These are phyloP conservation scores for Sialia sialis DNA, from an alignment of 2,113 vertebrate species.

Conservation along the genomic window DNA sequence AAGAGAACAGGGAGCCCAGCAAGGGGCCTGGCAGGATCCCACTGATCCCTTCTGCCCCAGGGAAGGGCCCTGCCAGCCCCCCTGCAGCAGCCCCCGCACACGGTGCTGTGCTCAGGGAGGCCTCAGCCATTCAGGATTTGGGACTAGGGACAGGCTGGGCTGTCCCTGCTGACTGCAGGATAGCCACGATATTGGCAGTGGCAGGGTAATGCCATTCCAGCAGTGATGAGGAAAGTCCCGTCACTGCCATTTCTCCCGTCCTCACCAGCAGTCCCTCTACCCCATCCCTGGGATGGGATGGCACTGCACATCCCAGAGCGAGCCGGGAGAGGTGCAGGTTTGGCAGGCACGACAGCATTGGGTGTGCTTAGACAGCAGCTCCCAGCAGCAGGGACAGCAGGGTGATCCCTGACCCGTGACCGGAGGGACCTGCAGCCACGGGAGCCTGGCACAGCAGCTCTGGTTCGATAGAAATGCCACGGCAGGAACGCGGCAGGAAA, in stretches of 20 bases:
- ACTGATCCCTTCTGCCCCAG: background rate
- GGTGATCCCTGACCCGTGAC: background rate
- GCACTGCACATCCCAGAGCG: no score
- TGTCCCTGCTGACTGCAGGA: background rate
- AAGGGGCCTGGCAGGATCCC: background rate
- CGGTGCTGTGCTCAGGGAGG: rapidly evolving
- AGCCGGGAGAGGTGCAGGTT: background rate
- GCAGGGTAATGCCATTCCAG: rapidly evolving
- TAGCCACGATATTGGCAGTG: no score
- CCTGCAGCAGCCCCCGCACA: rapidly evolving
- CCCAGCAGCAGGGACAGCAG: background rate
- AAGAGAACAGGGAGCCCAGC: background rate
- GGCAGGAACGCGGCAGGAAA: background rate
- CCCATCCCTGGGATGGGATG: no score
- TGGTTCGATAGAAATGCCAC: rapidly evolving
- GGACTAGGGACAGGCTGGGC: background rate
- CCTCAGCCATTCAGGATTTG: rapidly evolving
- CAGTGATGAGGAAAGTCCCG: background rate
- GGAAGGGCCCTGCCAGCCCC: background rate
- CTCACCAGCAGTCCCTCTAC: rapidly evolving
- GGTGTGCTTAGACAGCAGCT: background rate
- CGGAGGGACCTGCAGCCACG: background rate
- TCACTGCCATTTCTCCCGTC: rapidly evolving
- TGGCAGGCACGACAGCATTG: background rate
- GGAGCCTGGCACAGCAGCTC: background rate